Evolutionary conservation across 1,140 invertebrate genomes (phyloP).

Genomic region (Asbolus verrucosus): DNA sequence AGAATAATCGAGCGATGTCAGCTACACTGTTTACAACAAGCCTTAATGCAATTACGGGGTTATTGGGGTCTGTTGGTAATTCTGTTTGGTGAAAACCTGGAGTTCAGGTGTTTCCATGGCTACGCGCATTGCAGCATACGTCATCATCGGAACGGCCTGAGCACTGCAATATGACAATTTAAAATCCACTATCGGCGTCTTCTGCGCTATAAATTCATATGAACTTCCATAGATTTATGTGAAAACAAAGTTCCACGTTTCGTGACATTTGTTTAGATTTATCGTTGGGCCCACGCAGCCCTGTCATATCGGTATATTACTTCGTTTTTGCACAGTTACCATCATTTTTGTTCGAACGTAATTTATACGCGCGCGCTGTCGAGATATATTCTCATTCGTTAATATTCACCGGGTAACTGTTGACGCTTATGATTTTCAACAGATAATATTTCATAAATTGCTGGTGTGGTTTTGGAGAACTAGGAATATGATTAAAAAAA

Average conservation of each 20-base stretch:
- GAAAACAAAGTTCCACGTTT: constrained; percentile 44
- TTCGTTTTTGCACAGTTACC: constrained; percentile 19
- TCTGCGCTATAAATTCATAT: constrained; percentile 46
- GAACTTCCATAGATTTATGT: constrained; percentile 44
- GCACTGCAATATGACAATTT: constrained; percentile 47
- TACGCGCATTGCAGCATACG: constrained; percentile 45
- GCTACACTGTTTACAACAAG: constrained; percentile 36
- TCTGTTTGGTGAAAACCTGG: constrained; percentile 14
- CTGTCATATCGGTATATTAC: constrained; percentile 42
- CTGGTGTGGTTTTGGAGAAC: no score
- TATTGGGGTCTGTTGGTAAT: constrained; percentile 26
- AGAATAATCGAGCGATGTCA: constrained; percentile 14
- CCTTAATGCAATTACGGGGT: constrained; percentile 35
- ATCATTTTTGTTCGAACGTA: constrained; percentile 42
- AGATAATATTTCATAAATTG: neutral
- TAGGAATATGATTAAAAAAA: no score
- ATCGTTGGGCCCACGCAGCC: constrained; percentile 36
- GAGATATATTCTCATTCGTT: constrained; percentile 35
- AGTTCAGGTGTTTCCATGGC: constrained; percentile 41
- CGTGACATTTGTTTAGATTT: constrained; percentile 47
- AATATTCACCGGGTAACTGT: neutral
- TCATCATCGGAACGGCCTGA: constrained; percentile 41
- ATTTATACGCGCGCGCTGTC: constrained; percentile 36
- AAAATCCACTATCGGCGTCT: constrained; percentile 46
- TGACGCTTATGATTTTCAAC: neutral